Evolutionary conservation across 2,797 vertebrate genomes (phyloP).

Genomic region (Pagetopsis macropterus): DNA sequence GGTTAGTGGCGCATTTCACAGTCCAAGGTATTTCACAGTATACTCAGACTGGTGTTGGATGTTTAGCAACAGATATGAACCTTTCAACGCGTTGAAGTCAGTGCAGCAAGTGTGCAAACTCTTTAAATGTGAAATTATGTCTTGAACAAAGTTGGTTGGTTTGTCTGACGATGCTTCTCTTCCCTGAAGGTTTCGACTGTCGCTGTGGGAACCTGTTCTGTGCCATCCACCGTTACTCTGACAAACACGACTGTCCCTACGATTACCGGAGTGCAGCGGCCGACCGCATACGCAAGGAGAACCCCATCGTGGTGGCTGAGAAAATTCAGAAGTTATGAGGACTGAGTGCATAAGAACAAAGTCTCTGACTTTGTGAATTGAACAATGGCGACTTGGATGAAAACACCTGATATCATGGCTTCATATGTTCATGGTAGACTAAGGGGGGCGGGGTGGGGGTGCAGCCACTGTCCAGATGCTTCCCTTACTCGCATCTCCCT

Average conservation of each 20-base stretch:
- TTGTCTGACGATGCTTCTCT: conserved; percentile 31
- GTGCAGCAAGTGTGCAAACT: background rate
- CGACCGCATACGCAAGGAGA: conserved; percentile 92
- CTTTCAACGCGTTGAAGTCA: background rate
- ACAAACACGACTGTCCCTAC: conserved; percentile 92
- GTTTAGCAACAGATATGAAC: background rate
- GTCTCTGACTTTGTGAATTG: conserved; percentile 76
- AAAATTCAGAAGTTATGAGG: conserved; percentile 95
- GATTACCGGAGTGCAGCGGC: conserved; percentile 92
- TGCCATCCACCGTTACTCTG: conserved; percentile 91
- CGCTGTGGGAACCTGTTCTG: conserved; percentile 94
- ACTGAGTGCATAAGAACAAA: conserved; percentile 50
- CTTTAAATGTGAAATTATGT: background rate
- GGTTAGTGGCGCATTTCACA: conserved; percentile 70
- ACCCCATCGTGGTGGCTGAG: conserved; percentile 91
- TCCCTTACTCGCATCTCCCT: conserved; percentile 77
- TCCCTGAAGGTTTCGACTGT: conserved; percentile 88
- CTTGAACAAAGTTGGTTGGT: background rate
- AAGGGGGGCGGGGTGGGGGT: conserved; percentile 68
- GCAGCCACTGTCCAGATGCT: conserved; percentile 69
- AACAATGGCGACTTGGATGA: conserved; percentile 78
- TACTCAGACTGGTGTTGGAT: background rate
- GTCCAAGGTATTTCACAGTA: conserved; percentile 45
- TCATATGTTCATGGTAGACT: conserved; percentile 81
- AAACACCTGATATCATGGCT: conserved; percentile 80